Percentiles rank a stretch among this genome's conserved stretches.
Evolutionary conservation across 2,113 vertebrate species (phyloP).

Genomic region (Penelope pileata): DNA sequence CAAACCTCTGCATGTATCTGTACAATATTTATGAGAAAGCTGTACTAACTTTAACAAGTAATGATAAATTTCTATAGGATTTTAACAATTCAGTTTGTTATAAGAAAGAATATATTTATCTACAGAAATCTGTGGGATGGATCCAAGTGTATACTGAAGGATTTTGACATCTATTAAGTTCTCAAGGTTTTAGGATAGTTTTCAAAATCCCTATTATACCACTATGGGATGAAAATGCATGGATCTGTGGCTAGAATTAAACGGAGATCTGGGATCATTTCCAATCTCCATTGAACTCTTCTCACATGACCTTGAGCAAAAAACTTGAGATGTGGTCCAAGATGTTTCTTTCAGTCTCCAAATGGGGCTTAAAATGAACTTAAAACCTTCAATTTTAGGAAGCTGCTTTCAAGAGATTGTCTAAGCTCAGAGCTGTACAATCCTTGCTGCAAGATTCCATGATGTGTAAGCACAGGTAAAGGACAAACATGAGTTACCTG

Average conservation of each 20-base stretch:
- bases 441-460: conserved; percentile 20
- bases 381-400: conserved; percentile 39
- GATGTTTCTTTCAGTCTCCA: conserved; percentile 58
- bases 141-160: neutral
- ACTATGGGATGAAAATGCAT: conserved; percentile 59
- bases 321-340: conserved; percentile 46
- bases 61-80: conserved; percentile 27
- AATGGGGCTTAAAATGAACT: conserved; percentile 40
- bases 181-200: conserved; percentile 42
- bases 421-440: conserved; percentile 14
- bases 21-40: conserved; percentile 60
- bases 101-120: neutral
- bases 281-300: conserved; percentile 53
- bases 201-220: conserved; percentile 43
- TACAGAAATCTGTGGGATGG: neutral
- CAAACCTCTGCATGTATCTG: conserved; percentile 41
- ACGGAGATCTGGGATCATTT: conserved; percentile 59
- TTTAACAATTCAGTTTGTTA: conserved; percentile 12
- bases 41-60: conserved; percentile 19
- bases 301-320: conserved; percentile 51
- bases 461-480: neutral
- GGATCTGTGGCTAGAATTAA: conserved; percentile 49
- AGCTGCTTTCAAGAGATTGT: conserved; percentile 33
- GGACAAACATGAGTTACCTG: neutral
- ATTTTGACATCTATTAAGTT: conserved; percentile 43